Conservation (phyloP, 2,113 vertebrate genomes). For the Struthidea cinerea region DNA sequence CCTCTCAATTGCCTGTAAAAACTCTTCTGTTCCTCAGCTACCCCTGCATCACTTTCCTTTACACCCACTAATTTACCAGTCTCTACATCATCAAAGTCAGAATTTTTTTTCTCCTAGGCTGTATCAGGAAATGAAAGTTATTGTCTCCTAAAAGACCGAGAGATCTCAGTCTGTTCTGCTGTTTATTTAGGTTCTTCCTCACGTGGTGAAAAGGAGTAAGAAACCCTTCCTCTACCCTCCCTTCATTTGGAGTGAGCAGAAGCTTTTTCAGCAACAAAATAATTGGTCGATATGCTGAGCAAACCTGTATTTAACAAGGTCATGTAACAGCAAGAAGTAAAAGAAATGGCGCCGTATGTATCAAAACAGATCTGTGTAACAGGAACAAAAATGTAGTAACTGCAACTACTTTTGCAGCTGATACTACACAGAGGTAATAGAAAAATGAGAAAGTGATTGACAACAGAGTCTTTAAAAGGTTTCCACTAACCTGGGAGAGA, state of each 20-base stretch:
- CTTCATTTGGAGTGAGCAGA: not conserved
- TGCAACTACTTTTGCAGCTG: not conserved
- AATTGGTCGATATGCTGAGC: not conserved
- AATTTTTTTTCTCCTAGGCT: not conserved
- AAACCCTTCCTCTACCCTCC: not conserved
- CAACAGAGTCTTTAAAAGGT: not conserved
- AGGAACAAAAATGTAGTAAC: not conserved
- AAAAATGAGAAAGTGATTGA: not conserved
- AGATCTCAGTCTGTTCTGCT: not conserved
- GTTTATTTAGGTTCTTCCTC: not conserved
- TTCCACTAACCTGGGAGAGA: not conserved
- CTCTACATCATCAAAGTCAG: not conserved
- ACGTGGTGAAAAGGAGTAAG: not conserved
- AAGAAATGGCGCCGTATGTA: not conserved
- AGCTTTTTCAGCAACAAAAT: not conserved
- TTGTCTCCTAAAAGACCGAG: not conserved
- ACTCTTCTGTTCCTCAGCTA: not conserved
- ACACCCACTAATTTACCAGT: not conserved
- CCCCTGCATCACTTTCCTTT: not conserved
- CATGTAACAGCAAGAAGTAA: not conserved
- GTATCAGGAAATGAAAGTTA: not conserved
- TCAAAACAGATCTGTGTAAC: not conserved
- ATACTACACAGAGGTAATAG: not conserved
- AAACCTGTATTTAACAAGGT: not conserved
- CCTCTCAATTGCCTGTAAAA: not conserved